Conservation (phyloP, 2,797 vertebrate genomes). For the Paramormyrops hopkinsi region DNA sequence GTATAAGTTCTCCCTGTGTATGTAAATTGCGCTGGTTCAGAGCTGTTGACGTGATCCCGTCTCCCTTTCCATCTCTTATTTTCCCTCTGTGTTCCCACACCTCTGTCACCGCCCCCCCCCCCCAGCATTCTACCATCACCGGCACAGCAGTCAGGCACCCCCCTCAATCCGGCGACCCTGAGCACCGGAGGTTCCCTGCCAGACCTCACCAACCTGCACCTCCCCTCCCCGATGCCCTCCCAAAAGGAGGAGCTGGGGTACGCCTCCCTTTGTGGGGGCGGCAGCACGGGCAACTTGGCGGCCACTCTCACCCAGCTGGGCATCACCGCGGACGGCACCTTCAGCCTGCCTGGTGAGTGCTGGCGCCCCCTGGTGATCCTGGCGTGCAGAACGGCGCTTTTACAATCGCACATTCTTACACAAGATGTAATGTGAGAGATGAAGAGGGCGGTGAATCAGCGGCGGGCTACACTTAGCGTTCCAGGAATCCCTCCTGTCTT, state of each 20-base stretch:
- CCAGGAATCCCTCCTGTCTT: not conserved
- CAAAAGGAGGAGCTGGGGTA: slow-evolving; percentile 52
- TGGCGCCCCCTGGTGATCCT: not conserved
- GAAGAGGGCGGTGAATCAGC: not conserved
- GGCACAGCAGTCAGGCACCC: slow-evolving; percentile 54
- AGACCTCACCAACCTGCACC: slow-evolving; percentile 73
- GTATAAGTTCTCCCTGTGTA: not conserved
- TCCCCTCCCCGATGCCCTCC: slow-evolving; percentile 65
- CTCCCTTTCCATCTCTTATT: not conserved
- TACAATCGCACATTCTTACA: not conserved
- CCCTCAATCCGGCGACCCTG: slow-evolving; percentile 56
- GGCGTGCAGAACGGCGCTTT: not conserved
- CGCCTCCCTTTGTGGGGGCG: slow-evolving; percentile 53
- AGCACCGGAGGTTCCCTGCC: slow-evolving; percentile 73
- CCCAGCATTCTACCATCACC: slow-evolving; percentile 61
- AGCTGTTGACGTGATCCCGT: not conserved
- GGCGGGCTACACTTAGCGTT: not conserved
- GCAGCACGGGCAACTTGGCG: slow-evolving; percentile 63
- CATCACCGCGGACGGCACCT: slow-evolving; percentile 54
- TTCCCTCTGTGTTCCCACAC: not conserved
- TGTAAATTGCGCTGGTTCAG: not conserved
- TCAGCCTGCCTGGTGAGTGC: slow-evolving; percentile 56
- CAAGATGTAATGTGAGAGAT: not conserved
- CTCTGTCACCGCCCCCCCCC: not conserved
- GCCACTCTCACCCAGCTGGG: slow-evolving; percentile 62